phyloP scores from a whole-genome alignment of 2,113 vertebrate genomes.

The Desmodus rotundus region DNA sequence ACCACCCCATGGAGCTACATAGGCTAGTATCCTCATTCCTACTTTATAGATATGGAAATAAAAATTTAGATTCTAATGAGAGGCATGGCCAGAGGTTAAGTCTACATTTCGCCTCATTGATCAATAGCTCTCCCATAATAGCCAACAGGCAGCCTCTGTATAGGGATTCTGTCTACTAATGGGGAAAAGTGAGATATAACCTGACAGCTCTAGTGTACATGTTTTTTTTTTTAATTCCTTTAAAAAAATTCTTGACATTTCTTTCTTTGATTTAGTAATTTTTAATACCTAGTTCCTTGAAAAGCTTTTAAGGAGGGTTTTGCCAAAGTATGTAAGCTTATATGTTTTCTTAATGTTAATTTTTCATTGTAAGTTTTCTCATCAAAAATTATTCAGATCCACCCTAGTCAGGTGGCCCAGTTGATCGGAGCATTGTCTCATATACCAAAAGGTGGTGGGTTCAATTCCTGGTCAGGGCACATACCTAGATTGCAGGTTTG shows the following conservation, averaged over 20 bases:
- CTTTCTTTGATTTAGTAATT: background rate
- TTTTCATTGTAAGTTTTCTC: slow-evolving; percentile 8
- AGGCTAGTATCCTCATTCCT: background rate
- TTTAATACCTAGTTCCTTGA: background rate
- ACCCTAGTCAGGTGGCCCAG: too few relatives aligned
- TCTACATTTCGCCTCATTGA: background rate
- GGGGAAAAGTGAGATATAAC: background rate
- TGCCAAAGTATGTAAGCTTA: background rate
- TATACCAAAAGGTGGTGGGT: too few relatives aligned
- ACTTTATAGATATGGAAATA: background rate
- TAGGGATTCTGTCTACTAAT: background rate
- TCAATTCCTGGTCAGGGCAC: too few relatives aligned
- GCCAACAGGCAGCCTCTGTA: background rate
- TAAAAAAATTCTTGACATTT: slow-evolving; percentile 34
- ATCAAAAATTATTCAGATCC: slow-evolving; percentile 15
- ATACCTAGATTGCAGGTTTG: too few relatives aligned
- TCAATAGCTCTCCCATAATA: background rate
- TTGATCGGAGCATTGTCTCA: too few relatives aligned
- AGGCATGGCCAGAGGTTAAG: background rate
- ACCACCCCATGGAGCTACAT: background rate
- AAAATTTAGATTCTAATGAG: background rate
- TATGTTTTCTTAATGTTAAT: background rate
- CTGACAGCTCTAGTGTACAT: background rate
- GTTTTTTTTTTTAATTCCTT: background rate
- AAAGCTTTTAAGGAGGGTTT: slow-evolving; percentile 26